Percentiles rank a stretch among this genome's conserved stretches.
These are phyloP conservation scores for Plumapathes pennacea DNA, from an alignment of 92 coral and sea anemone species.

Conservation along the genomic window DNA sequence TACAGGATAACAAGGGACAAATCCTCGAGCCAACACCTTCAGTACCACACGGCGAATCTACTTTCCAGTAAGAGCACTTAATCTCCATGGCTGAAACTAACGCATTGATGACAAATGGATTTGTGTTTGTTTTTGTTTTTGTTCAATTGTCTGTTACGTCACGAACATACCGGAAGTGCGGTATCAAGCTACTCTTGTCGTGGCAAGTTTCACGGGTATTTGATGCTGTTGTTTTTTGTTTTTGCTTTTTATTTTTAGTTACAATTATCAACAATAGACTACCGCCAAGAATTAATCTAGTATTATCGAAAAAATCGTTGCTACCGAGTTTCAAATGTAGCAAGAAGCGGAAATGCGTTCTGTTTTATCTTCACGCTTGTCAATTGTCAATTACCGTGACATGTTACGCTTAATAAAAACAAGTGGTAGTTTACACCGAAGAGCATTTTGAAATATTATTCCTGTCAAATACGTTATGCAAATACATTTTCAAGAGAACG, in stretches of 20 bases:
- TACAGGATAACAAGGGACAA: constrained; percentile 22
- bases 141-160: too few species aligned
- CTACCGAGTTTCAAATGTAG: background rate
- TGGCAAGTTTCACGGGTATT: background rate
- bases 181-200: constrained; percentile 3
- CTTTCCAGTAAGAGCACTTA: constrained; percentile 18
- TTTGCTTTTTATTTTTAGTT: background rate
- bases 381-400: constrained; percentile 1
- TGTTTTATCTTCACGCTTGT: background rate
- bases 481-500: background rate
- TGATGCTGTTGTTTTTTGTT: too few species aligned
- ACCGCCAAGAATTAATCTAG: background rate
- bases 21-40: constrained; percentile 13
- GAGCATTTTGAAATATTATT: background rate
- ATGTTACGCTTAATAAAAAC: background rate
- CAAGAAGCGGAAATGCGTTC: background rate
- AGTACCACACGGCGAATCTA: constrained; percentile 17
- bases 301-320: background rate
- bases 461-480: too few species aligned
- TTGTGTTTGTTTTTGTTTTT: too few species aligned
- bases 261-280: background rate
- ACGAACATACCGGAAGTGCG: background rate
- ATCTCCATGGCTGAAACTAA: constrained; percentile 4
- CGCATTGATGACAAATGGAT: background rate
- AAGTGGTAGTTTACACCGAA: background rate